Evolutionary conservation across 1,140 invertebrate species (phyloP), one percentile per base, ranked within the genome.

Genomic region (Zaprionus lachaisei): DNA sequence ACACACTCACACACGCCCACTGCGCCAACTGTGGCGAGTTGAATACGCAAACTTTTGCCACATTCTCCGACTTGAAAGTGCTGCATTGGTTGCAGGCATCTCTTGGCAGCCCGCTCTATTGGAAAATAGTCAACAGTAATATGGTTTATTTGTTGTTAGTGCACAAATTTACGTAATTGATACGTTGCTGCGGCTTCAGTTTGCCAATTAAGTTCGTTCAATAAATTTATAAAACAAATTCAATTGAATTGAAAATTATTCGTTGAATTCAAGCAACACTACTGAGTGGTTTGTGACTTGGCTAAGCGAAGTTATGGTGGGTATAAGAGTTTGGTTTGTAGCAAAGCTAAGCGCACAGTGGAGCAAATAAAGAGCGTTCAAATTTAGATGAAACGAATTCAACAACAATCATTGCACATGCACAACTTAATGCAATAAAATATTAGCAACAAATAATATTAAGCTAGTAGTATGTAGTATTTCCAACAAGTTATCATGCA

Each of bases 71-170:
- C 20, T 47, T 15, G 38, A 60, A 37, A 31, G 41, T 34, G 60
- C 17, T 15, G 51, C 26, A 54, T 9, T n/a, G 41, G 17, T 17
- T 47, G 41, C n/a, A 9, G n/a, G 72, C 6, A 44, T 47, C 22
- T 51, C 22, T 51, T n/a, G 2, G 38, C 62, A 58, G 64, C 66
- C 72, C 60, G 70, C 71, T 55, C 75, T 79, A 77, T 86, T 86
- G 79, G 67, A 82, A 86, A 72, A 79, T 64, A 70, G 72, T 80
- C 82, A 56, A 66, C 49, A 72, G 51, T 64, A 71, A 70, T 79
- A 71, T 79, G 56, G 26, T 60, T 70, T 86, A 79, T 86, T 82
- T 82, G 76, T 77, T 85, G 79, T 63, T 76, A 70, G 66, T 44
- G 38, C 37, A 55, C 44, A 79, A 75, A 81, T 86, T 84, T 70